phyloP scores from a whole-genome alignment of 2,797 vertebrate species.

The Distichodus sexfasciatus region DNA sequence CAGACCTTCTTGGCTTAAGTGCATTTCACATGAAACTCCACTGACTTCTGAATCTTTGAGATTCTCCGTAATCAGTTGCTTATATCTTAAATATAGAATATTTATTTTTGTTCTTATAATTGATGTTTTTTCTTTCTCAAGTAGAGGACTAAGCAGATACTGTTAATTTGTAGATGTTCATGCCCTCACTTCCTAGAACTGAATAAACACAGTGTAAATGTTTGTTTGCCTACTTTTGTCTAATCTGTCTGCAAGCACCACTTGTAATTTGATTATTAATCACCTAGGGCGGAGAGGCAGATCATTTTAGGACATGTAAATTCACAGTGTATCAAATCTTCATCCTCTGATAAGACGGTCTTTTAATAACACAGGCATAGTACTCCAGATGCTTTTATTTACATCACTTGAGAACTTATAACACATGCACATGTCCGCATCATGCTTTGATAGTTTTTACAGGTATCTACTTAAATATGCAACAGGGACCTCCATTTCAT shows the following conservation, averaged over 20 bases:
- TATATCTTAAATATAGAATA: conserved; percentile 61
- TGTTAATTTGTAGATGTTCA: conserved; percentile 57
- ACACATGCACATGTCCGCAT: not conserved
- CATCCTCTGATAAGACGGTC: not conserved
- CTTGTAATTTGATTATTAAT: conserved; percentile 7
- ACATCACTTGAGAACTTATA: not conserved
- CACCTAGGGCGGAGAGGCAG: not conserved
- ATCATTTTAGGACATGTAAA: conserved; percentile 20
- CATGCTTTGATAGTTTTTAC: conserved; percentile 1
- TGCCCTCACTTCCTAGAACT: conserved; percentile 53
- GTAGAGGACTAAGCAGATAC: conserved; percentile 51
- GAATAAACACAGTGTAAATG: conserved; percentile 52
- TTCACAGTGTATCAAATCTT: not conserved
- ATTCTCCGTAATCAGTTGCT: conserved; percentile 56
- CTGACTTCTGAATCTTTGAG: conserved; percentile 47
- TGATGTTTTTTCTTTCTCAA: conserved; percentile 53
- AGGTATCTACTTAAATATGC: conserved; percentile 24
- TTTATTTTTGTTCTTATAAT: conserved; percentile 58
- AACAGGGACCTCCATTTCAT: conserved; percentile 35
- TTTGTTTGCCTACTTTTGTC: conserved; percentile 10
- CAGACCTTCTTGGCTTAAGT: conserved; percentile 47
- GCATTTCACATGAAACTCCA: conserved; percentile 45
- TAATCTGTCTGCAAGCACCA: conserved; percentile 2
- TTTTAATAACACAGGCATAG: not conserved
- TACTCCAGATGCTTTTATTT: conserved; percentile 22